Evolutionary conservation across 2,797 vertebrate genomes (phyloP).

Genomic region (Tympanoctomys barrerae): DNA sequence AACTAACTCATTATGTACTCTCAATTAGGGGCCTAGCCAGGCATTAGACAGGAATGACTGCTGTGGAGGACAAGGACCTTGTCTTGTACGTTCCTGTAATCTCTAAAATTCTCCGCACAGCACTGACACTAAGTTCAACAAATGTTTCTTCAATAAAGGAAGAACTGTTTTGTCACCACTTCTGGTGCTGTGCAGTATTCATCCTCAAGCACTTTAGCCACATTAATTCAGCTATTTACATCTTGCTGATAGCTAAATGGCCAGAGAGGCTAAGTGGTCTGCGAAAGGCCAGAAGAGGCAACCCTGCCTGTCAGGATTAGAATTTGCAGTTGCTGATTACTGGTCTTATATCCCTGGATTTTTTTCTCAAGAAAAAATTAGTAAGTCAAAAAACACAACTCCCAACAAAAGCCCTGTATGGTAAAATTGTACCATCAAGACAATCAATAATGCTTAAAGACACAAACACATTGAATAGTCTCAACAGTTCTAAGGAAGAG

Average conservation of each 20-base stretch:
- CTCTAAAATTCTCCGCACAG: conserved; percentile 20
- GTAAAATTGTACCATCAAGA: background rate
- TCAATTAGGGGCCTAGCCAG: background rate
- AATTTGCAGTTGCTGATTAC: conserved; percentile 62
- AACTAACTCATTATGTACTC: background rate
- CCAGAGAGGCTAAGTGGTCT: conserved; percentile 58
- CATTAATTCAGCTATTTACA: conserved; percentile 78
- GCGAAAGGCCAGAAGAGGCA: conserved; percentile 70
- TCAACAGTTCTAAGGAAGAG: background rate
- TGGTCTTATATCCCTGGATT: background rate
- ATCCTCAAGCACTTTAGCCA: conserved; percentile 74
- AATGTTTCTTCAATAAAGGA: conserved; percentile 56
- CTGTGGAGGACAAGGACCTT: background rate
- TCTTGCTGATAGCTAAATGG: conserved; percentile 70
- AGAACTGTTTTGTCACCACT: conserved; percentile 56
- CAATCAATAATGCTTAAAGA: conserved; percentile 40
- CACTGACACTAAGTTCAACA: conserved; percentile 62
- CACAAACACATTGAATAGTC: background rate
- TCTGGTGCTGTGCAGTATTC: conserved; percentile 25
- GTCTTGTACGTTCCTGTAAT: background rate
- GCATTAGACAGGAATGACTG: background rate
- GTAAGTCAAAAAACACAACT: conserved; percentile 15
- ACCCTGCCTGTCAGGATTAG: conserved; percentile 53
- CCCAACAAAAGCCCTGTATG: background rate
- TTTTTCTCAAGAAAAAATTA: background rate